phyloP scores from a whole-genome alignment of 2,888 invertebrate genomes.

The Parasteatoda lunata region DNA sequence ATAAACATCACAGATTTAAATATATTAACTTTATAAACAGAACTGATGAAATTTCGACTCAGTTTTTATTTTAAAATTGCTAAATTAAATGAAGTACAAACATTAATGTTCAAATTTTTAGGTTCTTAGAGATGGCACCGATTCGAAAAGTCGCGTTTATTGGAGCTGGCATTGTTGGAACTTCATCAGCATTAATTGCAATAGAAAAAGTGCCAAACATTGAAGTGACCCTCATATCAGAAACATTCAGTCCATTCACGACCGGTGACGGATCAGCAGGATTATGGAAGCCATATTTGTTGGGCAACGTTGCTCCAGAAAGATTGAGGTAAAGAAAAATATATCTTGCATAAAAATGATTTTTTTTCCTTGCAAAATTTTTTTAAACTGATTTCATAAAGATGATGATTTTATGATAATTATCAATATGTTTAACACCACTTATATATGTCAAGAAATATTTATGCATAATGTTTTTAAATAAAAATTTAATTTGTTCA shows the following conservation, averaged over 20 bases:
- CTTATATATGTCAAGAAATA: too few species aligned
- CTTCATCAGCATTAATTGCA: conserved; percentile 82
- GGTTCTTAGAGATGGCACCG: neutral
- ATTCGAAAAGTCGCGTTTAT: conserved; percentile 79
- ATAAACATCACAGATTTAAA: too few species aligned
- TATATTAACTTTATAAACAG: too few species aligned
- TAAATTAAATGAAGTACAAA: too few species aligned
- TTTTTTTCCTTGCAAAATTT: neutral
- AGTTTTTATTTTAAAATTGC: too few species aligned
- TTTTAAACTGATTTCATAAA: too few species aligned
- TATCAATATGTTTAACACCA: too few species aligned
- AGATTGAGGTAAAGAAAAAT: conserved; percentile 56
- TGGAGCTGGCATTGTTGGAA: conserved; percentile 85
- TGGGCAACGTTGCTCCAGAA: conserved; percentile 77
- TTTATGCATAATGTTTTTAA: too few species aligned
- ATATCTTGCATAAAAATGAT: neutral
- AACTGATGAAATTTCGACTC: too few species aligned
- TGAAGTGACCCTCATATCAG: conserved; percentile 81
- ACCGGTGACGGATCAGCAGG: conserved; percentile 87
- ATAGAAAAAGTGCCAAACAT: conserved; percentile 78
- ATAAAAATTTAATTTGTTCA: too few species aligned
- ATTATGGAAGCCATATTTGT: conserved; percentile 82
- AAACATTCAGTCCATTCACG: conserved; percentile 82
- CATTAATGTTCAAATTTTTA: too few species aligned
- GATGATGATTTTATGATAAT: too few species aligned